A percentile compares a stretch with the other conserved stretches of the same genome.
Conservation (phyloP, 2,797 vertebrate species). For the Sphenopsis melanotis region DNA sequence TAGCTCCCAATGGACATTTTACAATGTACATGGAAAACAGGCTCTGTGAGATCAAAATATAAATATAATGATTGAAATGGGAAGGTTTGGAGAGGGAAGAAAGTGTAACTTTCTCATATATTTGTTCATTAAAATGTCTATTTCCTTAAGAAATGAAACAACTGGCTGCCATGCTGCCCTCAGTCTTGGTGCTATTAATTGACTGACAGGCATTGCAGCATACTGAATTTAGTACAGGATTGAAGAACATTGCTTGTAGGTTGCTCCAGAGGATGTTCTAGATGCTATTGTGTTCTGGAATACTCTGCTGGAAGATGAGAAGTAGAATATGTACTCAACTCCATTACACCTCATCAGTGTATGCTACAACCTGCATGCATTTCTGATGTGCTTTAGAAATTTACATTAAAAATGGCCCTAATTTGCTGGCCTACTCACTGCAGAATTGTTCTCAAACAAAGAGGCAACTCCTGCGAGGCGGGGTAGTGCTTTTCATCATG, state of each 20-base stretch:
- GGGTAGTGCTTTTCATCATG: background rate
- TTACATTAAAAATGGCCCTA: background rate
- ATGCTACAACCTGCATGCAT: background rate
- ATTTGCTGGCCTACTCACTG: background rate
- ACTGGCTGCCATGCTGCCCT: background rate
- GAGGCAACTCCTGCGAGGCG: rapidly evolving
- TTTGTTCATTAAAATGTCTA: background rate
- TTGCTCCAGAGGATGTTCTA: background rate
- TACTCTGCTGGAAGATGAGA: background rate
- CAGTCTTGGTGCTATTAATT: background rate
- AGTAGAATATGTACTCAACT: background rate
- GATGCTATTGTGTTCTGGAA: background rate
- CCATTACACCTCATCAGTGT: background rate
- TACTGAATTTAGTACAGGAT: background rate
- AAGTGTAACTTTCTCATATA: background rate
- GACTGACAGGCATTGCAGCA: background rate
- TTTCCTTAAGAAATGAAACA: background rate
- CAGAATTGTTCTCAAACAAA: background rate
- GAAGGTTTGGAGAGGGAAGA: background rate
- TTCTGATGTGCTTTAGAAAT: background rate
- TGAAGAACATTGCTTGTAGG: background rate
- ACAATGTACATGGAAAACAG: background rate
- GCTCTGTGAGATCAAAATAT: background rate
- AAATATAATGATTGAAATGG: background rate
- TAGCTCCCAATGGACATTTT: background rate